These are phyloP conservation scores for Nematostella vectensis DNA, from an alignment of 92 coral and sea anemone species.

Conservation along the genomic window DNA sequence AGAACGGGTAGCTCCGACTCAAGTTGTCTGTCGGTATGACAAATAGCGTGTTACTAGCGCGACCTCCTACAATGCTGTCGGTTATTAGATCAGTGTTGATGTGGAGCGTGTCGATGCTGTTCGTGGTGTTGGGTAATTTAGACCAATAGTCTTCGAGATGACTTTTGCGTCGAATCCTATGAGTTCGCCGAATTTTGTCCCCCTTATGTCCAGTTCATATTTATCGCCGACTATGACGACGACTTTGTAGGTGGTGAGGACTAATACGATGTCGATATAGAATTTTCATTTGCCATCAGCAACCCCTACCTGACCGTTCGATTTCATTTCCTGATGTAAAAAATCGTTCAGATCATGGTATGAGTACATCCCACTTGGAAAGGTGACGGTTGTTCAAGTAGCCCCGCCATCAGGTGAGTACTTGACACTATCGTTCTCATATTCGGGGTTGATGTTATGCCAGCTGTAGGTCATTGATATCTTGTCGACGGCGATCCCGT, in stretches of 20 bases:
- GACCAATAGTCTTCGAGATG: slow-evolving; percentile 6
- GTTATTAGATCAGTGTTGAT: slow-evolving; percentile 9
- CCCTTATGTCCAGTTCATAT: slow-evolving; percentile 10
- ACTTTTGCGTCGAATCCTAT: slow-evolving; percentile 10
- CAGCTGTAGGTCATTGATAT: slow-evolving; percentile 16
- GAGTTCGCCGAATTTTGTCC: slow-evolving; percentile 11
- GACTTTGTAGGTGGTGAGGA: slow-evolving; percentile 11
- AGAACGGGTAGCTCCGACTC: not conserved
- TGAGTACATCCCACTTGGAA: slow-evolving; percentile 4
- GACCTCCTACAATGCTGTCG: slow-evolving; percentile 11
- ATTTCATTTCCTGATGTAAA: slow-evolving; percentile 8
- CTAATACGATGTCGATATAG: slow-evolving; percentile 4
- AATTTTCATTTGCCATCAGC: not conserved
- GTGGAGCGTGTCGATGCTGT: slow-evolving; percentile 7
- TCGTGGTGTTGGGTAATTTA: slow-evolving; percentile 19
- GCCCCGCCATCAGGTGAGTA: not conserved
- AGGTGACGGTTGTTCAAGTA: slow-evolving; percentile 3
- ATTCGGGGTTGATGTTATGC: slow-evolving; percentile 13
- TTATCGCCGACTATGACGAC: slow-evolving; percentile 2
- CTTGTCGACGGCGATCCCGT: slow-evolving; percentile 15
- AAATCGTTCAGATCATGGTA: slow-evolving; percentile 16
- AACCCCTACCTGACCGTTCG: not conserved
- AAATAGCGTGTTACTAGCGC: slow-evolving; percentile 9
- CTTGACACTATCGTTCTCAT: too few species aligned
- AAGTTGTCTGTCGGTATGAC: slow-evolving; percentile 4